These are phyloP conservation scores for Chrysodeixis includens DNA, from an alignment of 2,888 invertebrate species.

Conservation along the genomic window DNA sequence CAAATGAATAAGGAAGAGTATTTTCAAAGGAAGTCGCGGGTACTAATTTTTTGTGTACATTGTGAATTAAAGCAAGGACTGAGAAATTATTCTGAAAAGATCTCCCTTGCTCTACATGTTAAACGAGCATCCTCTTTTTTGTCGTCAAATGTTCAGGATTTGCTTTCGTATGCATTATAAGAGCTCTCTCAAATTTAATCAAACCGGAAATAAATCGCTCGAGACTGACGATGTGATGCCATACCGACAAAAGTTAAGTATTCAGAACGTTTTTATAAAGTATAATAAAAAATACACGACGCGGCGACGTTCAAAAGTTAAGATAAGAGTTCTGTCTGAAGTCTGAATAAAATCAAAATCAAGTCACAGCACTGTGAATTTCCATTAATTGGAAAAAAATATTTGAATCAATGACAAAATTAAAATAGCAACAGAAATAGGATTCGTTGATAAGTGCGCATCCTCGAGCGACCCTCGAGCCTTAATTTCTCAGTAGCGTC, in stretches of 20 bases:
- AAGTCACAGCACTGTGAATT: neutral
- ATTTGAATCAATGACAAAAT: constrained; percentile 3
- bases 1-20: too few species aligned
- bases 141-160: constrained; percentile 28
- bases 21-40: constrained; percentile 8
- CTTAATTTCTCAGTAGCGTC: constrained; percentile 42
- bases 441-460: constrained; percentile 27
- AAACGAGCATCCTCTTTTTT: constrained; percentile 18
- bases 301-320: too few species aligned
- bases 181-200: constrained; percentile 18
- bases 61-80: constrained; percentile 32
- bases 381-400: neutral
- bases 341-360: neutral
- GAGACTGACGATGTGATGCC: constrained; percentile 1
- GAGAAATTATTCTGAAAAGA: constrained; percentile 24
- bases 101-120: constrained; percentile 15
- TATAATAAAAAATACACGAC: neutral
- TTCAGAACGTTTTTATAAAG: neutral
- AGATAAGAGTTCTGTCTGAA: too few species aligned
- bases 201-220: constrained; percentile 17
- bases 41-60: too few species aligned
- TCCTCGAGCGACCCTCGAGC: constrained; percentile 26
- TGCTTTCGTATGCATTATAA: constrained; percentile 25
- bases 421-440: constrained; percentile 13
- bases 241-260: neutral